Evolutionary conservation across 2,797 vertebrate species (phyloP).

Genomic region (Coluber constrictor): DNA sequence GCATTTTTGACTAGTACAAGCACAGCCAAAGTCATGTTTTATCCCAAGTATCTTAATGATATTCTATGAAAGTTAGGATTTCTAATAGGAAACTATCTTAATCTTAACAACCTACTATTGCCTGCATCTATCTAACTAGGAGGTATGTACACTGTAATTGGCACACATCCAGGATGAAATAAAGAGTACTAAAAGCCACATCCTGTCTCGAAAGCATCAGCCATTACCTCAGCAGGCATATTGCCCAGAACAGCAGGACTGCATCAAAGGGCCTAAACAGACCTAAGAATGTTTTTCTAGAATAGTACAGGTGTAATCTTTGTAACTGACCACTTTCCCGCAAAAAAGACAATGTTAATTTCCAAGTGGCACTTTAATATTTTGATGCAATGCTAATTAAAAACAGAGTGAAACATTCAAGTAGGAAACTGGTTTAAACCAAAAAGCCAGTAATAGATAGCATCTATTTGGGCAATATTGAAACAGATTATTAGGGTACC

Average conservation of each 20-base stretch:
- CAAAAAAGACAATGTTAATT: slow-evolving; percentile 60
- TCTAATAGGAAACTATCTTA: not conserved
- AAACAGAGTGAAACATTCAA: slow-evolving; percentile 66
- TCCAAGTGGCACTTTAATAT: slow-evolving; percentile 74
- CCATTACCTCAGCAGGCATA: not conserved
- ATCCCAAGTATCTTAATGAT: not conserved
- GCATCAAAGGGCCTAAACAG: not conserved
- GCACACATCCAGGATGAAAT: not conserved
- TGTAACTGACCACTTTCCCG: slow-evolving; percentile 27
- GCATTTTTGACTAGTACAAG: not conserved
- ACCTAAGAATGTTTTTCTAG: not conserved
- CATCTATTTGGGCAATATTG: slow-evolving; percentile 47
- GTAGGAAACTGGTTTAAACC: slow-evolving; percentile 62
- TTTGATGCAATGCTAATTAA: slow-evolving; percentile 67
- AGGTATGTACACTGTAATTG: not conserved
- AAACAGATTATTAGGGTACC: slow-evolving; percentile 49
- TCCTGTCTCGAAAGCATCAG: not conserved
- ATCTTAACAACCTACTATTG: not conserved
- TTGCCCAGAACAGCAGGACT: not conserved
- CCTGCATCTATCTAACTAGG: not conserved
- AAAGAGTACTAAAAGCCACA: not conserved
- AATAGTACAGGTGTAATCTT: not conserved
- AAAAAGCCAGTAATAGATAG: slow-evolving; percentile 59
- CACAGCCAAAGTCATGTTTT: not conserved
- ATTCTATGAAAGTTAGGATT: not conserved